Evolutionary conservation across 2,113 vertebrate genomes (phyloP).

Genomic region (Condylura cristata): DNA sequence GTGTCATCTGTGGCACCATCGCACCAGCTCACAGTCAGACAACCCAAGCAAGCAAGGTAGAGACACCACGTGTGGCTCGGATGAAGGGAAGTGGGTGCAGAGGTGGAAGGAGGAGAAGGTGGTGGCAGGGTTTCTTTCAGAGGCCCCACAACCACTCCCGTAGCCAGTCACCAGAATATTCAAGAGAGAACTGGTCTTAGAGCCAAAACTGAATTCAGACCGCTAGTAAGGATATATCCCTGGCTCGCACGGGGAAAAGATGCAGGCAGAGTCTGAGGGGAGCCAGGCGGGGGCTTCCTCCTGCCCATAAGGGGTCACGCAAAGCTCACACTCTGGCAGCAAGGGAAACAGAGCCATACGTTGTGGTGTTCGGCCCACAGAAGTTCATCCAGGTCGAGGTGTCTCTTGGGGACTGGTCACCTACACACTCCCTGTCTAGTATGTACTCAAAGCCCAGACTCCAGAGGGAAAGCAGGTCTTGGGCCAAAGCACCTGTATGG

Average conservation of each 20-base stretch:
- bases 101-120: background rate
- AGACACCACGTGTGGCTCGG: too few relatives aligned
- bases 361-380: background rate
- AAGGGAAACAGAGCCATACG: background rate
- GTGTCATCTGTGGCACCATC: background rate
- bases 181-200: background rate
- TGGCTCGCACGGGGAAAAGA: background rate
- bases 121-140: rapidly evolving
- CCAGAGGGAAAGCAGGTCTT: background rate
- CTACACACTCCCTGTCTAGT: background rate
- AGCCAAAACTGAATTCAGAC: background rate
- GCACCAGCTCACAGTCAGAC: background rate
- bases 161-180: too few relatives aligned
- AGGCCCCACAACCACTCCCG: background rate
- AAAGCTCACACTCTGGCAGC: background rate
- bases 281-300: background rate
- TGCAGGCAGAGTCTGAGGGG: background rate
- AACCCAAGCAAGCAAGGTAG: background rate
- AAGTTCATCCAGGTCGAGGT: background rate
- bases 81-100: background rate
- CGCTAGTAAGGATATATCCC: rapidly evolving
- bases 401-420: background rate
- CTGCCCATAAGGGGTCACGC: rapidly evolving
- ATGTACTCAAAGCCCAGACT: background rate
- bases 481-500: background rate